phyloP scores from a whole-genome alignment of 2,888 invertebrate genomes.

The Drosophila vallismaia region DNA sequence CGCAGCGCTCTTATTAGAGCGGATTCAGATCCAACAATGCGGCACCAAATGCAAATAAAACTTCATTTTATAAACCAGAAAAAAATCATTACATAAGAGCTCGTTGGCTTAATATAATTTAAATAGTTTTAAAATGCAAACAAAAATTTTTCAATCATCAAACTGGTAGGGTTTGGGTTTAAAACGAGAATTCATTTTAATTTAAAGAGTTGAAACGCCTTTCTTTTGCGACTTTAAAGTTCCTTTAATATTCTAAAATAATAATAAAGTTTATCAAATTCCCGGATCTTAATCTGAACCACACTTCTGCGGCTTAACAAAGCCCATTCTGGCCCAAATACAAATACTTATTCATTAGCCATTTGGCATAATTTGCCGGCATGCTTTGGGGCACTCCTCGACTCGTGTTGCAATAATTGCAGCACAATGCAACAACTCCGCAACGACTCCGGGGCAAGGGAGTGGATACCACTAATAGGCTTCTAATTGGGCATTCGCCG shows the following conservation, averaged over 20 bases:
- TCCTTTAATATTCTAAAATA: no score
- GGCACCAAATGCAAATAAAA: conserved; percentile 24
- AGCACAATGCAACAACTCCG: conserved; percentile 34
- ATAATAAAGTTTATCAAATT: no score
- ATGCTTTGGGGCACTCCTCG: conserved; percentile 54
- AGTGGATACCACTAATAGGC: conserved; percentile 58
- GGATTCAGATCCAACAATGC: conserved; percentile 58
- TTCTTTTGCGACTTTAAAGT: no score
- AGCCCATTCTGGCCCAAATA: not conserved
- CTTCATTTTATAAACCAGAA: conserved; percentile 16
- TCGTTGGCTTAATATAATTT: not conserved
- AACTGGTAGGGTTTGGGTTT: not conserved
- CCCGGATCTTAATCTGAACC: no score
- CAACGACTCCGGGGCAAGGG: not conserved
- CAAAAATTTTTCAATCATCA: not conserved
- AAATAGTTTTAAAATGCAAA: not conserved
- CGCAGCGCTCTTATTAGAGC: conserved; percentile 60
- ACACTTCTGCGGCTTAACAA: not conserved
- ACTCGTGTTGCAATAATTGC: conserved; percentile 54
- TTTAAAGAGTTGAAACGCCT: no score
- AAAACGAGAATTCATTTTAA: no score
- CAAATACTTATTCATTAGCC: conserved; percentile 71
- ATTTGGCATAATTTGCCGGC: conserved; percentile 56
- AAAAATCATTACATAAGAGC: not conserved
- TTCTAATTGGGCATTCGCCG: conserved; percentile 59